phyloP scores from a whole-genome alignment of 2,797 vertebrate genomes.

The Chrosomus eos region DNA sequence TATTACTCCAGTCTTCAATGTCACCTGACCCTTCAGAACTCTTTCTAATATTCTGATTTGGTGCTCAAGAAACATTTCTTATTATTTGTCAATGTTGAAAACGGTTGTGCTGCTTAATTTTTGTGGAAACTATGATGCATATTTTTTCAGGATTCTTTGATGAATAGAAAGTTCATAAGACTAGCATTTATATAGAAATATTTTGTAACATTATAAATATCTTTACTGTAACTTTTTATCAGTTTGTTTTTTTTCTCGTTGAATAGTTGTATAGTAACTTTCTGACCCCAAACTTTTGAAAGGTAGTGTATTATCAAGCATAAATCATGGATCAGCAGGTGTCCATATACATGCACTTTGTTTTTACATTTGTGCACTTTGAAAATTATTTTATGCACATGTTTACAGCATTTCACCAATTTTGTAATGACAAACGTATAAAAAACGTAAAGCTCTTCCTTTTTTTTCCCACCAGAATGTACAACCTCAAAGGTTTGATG shows the following conservation, averaged over 20 bases:
- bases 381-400: not conserved
- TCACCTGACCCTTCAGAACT: not conserved
- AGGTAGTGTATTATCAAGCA: not conserved
- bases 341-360: not conserved
- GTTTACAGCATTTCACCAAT: not conserved
- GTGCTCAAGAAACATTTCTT: not conserved
- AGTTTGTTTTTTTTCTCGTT: not conserved
- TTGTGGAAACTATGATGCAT: not conserved
- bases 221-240: not conserved
- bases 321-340: not conserved
- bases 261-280: not conserved
- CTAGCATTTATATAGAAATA: not conserved
- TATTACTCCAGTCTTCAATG: not conserved
- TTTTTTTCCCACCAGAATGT: rapidly evolving
- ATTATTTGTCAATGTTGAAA: not conserved
- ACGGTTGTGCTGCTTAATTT: not conserved
- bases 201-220: not conserved
- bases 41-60: not conserved
- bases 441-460: not conserved
- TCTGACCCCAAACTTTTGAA: not conserved
- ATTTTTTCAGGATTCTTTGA: not conserved
- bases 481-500: not conserved
- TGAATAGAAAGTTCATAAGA: not conserved
- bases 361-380: not conserved
- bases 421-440: not conserved